Evolutionary conservation across 2,888 invertebrate species (phyloP).

Genomic region (Ypsolopha scabrella): DNA sequence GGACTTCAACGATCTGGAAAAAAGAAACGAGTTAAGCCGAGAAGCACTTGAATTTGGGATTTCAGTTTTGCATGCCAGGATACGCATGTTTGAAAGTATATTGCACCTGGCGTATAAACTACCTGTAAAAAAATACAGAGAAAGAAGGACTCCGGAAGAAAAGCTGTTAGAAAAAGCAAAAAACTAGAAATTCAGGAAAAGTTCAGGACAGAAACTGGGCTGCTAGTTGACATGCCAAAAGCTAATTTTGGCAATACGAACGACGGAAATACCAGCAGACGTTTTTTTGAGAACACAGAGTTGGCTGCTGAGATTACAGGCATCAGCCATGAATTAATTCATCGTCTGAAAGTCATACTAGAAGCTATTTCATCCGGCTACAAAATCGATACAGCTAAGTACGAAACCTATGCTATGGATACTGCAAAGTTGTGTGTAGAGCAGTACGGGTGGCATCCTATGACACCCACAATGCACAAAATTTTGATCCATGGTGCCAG

Average conservation of each 20-base stretch:
- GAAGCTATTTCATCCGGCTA: conserved; percentile 19
- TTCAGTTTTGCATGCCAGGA: conserved; percentile 21
- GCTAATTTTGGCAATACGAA: conserved; percentile 23
- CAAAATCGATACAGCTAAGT: conserved; percentile 12
- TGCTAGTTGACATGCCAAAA: conserved; percentile 26
- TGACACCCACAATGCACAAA: too few species aligned
- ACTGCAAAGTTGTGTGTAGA: conserved; percentile 21
- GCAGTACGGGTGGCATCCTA: too few species aligned
- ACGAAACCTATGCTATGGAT: conserved; percentile 13
- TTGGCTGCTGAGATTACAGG: conserved; percentile 23
- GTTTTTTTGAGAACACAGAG: conserved; percentile 23
- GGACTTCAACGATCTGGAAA: conserved; percentile 19
- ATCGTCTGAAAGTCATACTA: conserved; percentile 22
- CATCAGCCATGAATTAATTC: conserved; percentile 17
- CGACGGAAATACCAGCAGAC: conserved; percentile 22
- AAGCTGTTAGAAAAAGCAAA: conserved; percentile 10
- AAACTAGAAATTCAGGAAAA: too few species aligned
- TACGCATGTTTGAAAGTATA: conserved; percentile 12
- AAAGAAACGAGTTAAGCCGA: not conserved
- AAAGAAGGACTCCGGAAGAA: conserved; percentile 10
- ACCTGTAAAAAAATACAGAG: conserved; percentile 18
- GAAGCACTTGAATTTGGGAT: conserved; percentile 19
- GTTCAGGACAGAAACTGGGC: conserved; percentile 17
- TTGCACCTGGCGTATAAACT: too few species aligned
- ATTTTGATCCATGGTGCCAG: too few species aligned